Percentiles rank a stretch among this genome's conserved stretches.
phyloP scores from a whole-genome alignment of 1,140 invertebrate species.

The Trichonephila clavata region DNA sequence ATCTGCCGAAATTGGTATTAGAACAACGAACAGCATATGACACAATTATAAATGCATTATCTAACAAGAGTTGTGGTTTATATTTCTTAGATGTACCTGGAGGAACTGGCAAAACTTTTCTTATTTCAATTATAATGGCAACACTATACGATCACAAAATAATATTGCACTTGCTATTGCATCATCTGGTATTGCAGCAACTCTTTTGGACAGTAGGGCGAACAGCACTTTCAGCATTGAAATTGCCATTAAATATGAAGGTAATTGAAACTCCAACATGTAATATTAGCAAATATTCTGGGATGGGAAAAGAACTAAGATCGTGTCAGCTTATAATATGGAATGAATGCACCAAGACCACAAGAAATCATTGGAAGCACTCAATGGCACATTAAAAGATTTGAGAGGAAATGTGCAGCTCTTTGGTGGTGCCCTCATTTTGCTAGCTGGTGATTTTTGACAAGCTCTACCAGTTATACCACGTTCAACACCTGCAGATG shows the following conservation, averaged over 20 bases:
- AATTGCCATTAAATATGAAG: conserved; percentile 80
- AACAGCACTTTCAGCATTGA: conserved; percentile 83
- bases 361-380: no score
- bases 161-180: conserved; percentile 82
- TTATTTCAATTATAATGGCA: no score
- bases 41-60: no score
- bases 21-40: no score
- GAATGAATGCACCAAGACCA: no score
- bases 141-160: conserved; percentile 75
- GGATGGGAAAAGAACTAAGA: no score
- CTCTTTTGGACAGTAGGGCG: conserved; percentile 81
- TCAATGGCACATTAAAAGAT: background rate
- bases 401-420: conserved; percentile 58
- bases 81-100: no score
- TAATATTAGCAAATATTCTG: no score
- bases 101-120: no score
- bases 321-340: no score
- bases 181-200: conserved; percentile 84
- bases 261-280: conserved; percentile 73
- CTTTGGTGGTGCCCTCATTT: conserved; percentile 79
- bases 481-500: conserved; percentile 70
- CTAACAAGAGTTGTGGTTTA: no score
- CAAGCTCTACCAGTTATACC: conserved; percentile 82
- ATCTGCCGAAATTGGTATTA: no score
- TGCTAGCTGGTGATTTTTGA: conserved; percentile 81